Base-by-base conservation (phyloP, 2,888 invertebrate species). In the Cosmorhoe ocellata region DNA sequence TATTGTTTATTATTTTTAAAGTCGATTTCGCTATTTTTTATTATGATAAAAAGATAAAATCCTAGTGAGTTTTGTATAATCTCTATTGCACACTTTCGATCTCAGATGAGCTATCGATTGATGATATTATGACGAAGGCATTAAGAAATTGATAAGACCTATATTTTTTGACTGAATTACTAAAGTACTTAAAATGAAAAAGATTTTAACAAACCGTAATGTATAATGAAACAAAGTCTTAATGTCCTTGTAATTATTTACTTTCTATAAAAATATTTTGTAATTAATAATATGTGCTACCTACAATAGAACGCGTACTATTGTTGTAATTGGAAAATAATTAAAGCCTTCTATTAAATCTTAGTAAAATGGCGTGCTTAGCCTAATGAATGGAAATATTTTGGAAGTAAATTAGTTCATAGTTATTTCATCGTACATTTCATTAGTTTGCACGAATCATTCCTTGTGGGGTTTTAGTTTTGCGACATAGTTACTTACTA, bases 361-460 rank as follows among this genome's bases (percentile, higher is more conserved):
- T 36, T 40, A 42, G 18, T 34, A 45, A 27, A 41, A 49, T 34
- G 52, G 52, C 45, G 38, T 31, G 56, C 48, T 58, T 48, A 54
- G 56, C 55, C 59, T 56, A 43, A 54, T 67, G 52, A 59, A 53
- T 55, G 71, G 73, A 69, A 67, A 71, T 69, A 72, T 64, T 72
- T 74, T 71, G 65, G 64, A 71, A 70, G 57, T 71, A 69, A 50
- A 63, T 66, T 71, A 74, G 69, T 46, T 65, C 59, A 58, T 70
- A 71, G 78, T 63, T 57, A 61, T 51, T 58, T 76, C 80, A 83
- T 82, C 53, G 58, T 63, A 78, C 88, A 88, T 86, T 85, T 87
- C 83, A 81, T 82, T 90, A 90, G 90, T 89, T 91, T 92, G 92
- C 92, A 92, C 91, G 92, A 91, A 92, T 92, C 92, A 92, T 92